A percentile compares a stretch with the other conserved stretches of the same genome.
These are phyloP conservation scores for Drosophila pseudoobscura DNA, from an alignment of 1,140 invertebrate species.

Conservation along the genomic window DNA sequence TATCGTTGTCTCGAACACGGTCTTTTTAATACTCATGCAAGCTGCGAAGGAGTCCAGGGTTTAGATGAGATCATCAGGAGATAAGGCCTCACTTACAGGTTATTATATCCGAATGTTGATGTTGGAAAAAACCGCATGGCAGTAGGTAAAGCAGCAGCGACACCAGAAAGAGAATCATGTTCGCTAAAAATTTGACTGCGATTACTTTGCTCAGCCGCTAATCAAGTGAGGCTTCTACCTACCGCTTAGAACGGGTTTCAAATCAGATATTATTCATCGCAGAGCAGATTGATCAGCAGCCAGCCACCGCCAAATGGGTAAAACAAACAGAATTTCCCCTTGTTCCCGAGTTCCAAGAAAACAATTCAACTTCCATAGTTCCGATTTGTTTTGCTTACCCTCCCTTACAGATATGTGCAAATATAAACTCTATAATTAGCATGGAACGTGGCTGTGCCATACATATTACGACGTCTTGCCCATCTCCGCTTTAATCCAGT, in stretches of 20 bases:
- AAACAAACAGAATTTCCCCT: slow-evolving; percentile 19
- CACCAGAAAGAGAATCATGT: slow-evolving; percentile 33
- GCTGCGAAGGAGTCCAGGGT: slow-evolving; percentile 20
- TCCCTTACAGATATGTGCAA: too few species aligned
- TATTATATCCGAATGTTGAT: slow-evolving; percentile 20
- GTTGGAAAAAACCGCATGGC: slow-evolving; percentile 24
- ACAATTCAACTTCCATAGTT: not conserved
- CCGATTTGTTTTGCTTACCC: too few species aligned
- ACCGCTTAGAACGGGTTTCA: slow-evolving; percentile 31
- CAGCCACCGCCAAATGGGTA: slow-evolving; percentile 16
- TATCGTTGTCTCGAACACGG: slow-evolving; percentile 58
- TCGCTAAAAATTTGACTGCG: slow-evolving; percentile 23
- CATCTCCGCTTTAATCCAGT: slow-evolving; percentile 66
- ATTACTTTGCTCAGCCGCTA: slow-evolving; percentile 1
- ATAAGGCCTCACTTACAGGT: slow-evolving; percentile 33
- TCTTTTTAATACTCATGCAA: slow-evolving; percentile 54
- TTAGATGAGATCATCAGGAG: not conserved
- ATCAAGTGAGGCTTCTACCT: slow-evolving; percentile 7
- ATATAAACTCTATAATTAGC: too few species aligned
- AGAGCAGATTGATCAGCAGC: slow-evolving; percentile 2
- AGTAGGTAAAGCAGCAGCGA: slow-evolving; percentile 22
- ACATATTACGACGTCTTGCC: slow-evolving; percentile 1
- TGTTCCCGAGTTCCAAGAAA: slow-evolving; percentile 1
- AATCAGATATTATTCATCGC: slow-evolving; percentile 6
- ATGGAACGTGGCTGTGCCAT: too few species aligned